Conservation (phyloP, 2,113 vertebrate genomes). For the Epinephelus moara region DNA sequence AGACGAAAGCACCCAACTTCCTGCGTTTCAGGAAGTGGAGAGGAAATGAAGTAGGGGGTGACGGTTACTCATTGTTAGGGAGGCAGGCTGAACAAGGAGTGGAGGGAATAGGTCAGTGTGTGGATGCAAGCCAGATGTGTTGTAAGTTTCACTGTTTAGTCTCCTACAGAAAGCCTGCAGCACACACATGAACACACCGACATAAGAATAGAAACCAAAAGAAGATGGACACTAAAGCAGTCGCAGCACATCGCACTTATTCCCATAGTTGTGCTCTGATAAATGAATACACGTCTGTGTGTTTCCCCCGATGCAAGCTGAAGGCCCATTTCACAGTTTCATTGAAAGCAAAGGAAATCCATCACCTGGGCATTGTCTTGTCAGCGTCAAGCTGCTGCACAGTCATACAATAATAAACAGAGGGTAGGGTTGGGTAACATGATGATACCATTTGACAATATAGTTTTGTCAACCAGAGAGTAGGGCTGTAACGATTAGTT, state of each 20-base stretch:
- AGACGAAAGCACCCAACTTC: slow-evolving; percentile 59
- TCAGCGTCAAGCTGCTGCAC: neutral
- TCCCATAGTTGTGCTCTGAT: neutral
- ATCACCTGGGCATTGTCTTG: slow-evolving; percentile 5
- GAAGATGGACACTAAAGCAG: neutral
- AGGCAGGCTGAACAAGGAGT: slow-evolving; percentile 53
- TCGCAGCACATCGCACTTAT: neutral
- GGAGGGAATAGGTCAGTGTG: slow-evolving; percentile 46
- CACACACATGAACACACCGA: neutral
- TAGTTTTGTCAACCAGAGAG: too few relatives aligned
- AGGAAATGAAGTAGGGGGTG: slow-evolving; percentile 65
- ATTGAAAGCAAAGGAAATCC: slow-evolving; percentile 1
- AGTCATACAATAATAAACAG: neutral
- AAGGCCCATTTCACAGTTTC: neutral
- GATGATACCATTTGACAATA: too few relatives aligned
- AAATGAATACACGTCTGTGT: slow-evolving; percentile 1
- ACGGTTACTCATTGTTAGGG: slow-evolving; percentile 63
- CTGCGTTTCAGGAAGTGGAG: slow-evolving; percentile 68
- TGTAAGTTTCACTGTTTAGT: neutral
- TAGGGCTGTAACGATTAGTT: too few relatives aligned
- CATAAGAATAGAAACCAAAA: neutral
- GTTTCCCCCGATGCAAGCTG: neutral
- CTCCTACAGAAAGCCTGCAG: neutral
- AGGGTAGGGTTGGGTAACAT: too few relatives aligned
- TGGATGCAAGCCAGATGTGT: slow-evolving; percentile 12